phyloP scores from a whole-genome alignment of 2,888 invertebrate genomes.

The Hoplodrina ambigua region DNA sequence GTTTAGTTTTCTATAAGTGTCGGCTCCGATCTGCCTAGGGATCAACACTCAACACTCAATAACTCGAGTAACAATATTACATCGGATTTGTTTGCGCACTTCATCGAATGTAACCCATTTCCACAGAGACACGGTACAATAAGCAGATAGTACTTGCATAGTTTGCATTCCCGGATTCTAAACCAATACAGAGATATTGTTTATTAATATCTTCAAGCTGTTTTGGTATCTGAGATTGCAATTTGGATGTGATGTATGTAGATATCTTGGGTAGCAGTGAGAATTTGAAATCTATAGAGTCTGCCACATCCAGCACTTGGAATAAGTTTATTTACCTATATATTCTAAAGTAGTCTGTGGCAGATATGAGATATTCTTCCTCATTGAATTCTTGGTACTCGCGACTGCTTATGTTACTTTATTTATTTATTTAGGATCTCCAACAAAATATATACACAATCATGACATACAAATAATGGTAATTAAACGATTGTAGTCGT shows the following conservation, averaged over 20 bases:
- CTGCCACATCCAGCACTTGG: not conserved
- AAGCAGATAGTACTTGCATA: constrained; percentile 50
- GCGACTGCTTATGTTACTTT: too few relatives aligned
- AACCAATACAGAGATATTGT: constrained; percentile 45
- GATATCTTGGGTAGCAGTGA: not conserved
- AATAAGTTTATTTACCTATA: too few relatives aligned
- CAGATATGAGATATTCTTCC: not conserved
- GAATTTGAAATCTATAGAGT: not conserved
- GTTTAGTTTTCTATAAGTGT: constrained; percentile 32
- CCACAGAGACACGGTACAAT: constrained; percentile 49
- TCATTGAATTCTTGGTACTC: not conserved
- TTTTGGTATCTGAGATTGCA: constrained; percentile 23
- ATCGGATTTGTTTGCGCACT: constrained; percentile 38
- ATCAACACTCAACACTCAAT: constrained; percentile 52
- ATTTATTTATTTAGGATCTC: too few relatives aligned
- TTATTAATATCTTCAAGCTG: constrained; percentile 27
- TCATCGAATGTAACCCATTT: constrained; percentile 55
- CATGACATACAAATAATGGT: too few relatives aligned
- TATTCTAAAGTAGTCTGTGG: not conserved
- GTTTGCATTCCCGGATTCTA: constrained; percentile 40
- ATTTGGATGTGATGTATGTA: constrained; percentile 13
- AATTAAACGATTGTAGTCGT: too few relatives aligned
- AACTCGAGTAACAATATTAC: constrained; percentile 38
- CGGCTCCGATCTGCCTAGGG: constrained; percentile 10
- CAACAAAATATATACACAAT: too few relatives aligned